A percentile compares a stretch with the other conserved stretches of the same genome.
phyloP scores from a whole-genome alignment of 2,797 vertebrate genomes.

The Eulemur coronatus region DNA sequence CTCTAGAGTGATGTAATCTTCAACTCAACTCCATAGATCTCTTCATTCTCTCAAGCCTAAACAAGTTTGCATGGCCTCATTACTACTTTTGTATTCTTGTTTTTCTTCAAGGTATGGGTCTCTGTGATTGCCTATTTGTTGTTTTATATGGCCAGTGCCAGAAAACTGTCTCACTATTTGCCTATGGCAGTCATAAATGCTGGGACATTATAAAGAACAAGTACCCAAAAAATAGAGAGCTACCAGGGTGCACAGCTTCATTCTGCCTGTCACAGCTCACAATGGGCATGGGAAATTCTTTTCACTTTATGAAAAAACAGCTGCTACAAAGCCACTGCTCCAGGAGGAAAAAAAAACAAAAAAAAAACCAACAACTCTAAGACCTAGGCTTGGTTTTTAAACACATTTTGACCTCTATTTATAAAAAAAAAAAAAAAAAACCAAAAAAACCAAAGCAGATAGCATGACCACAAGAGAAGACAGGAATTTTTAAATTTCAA shows the following conservation, averaged over 20 bases:
- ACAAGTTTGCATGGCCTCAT: neutral
- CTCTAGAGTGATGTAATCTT: neutral
- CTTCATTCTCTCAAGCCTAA: neutral
- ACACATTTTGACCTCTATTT: neutral
- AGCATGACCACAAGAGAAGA: neutral
- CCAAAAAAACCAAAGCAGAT: neutral
- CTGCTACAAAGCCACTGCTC: neutral
- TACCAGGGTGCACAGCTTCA: neutral
- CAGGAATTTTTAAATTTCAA: neutral
- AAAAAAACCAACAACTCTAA: neutral
- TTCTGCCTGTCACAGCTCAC: neutral
- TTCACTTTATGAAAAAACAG: neutral
- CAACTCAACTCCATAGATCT: neutral
- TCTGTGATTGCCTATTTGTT: neutral
- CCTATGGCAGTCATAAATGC: neutral
- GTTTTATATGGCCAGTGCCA: neutral
- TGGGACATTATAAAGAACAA: neutral
- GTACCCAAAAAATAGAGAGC: neutral
- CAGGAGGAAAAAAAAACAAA: neutral
- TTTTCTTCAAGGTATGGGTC: neutral
- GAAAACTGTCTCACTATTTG: neutral
- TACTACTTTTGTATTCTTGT: neutral
- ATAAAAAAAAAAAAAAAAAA: slow-evolving; percentile 40
- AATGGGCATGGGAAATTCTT: neutral
- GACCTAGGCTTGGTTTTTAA: neutral